Evolutionary conservation across 2,888 invertebrate species (phyloP).

Genomic region (Dichetophora obliterata): DNA sequence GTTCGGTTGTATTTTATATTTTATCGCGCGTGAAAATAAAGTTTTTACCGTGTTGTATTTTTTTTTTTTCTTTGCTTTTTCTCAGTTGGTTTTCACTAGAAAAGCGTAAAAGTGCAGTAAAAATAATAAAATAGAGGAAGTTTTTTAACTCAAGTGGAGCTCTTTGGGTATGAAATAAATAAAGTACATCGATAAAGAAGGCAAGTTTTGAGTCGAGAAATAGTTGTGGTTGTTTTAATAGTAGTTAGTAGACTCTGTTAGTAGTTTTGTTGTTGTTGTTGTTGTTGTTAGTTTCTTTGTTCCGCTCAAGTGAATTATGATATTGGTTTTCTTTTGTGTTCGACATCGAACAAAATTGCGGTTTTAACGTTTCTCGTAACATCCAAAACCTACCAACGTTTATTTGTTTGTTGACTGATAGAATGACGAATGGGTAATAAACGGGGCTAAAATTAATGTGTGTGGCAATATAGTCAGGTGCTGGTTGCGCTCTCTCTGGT

Average conservation of each 20-base stretch:
- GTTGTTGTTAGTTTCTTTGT: no score
- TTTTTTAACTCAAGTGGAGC: no score
- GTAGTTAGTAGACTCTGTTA: no score
- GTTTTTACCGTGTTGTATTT: neutral
- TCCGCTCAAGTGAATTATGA: neutral
- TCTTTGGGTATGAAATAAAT: no score
- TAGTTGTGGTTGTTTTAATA: no score
- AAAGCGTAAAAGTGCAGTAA: constrained; percentile 22
- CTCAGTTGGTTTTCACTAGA: constrained; percentile 15
- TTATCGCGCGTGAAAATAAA: constrained; percentile 22
- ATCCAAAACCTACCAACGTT: no score
- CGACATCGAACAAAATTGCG: constrained; percentile 14
- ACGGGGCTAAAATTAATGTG: constrained; percentile 33
- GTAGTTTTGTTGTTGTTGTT: no score
- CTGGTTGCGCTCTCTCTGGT: neutral
- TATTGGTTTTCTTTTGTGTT: neutral
- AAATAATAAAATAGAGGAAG: constrained; percentile 8
- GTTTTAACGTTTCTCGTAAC: constrained; percentile 8
- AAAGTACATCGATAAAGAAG: no score
- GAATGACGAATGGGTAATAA: constrained; percentile 43
- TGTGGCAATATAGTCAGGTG: constrained; percentile 42
- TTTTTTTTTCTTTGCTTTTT: neutral
- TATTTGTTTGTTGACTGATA: constrained; percentile 34
- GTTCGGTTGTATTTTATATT: constrained; percentile 11
- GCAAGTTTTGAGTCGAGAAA: no score